phyloP scores from a whole-genome alignment of 2,113 vertebrate species.

The Etia nguti region DNA sequence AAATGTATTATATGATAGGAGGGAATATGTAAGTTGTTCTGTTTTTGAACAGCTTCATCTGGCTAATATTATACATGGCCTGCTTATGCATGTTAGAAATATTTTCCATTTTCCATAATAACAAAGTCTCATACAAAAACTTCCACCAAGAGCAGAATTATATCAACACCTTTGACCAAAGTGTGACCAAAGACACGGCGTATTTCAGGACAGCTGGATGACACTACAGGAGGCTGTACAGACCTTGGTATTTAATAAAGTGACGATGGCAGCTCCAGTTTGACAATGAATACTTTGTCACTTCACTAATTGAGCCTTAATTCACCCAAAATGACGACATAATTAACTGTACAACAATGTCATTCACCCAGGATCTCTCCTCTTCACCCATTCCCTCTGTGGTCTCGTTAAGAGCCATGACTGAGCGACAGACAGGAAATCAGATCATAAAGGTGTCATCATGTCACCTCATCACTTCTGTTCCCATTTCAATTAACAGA shows the following conservation, averaged over 20 bases:
- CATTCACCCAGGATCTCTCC: not conserved
- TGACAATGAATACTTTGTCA: slow-evolving; percentile 24
- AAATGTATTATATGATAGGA: not conserved
- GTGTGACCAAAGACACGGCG: not conserved
- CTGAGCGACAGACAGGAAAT: slow-evolving; percentile 57
- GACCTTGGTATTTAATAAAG: not conserved
- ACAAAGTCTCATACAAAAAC: not conserved
- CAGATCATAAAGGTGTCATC: slow-evolving; percentile 36
- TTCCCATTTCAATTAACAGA: slow-evolving; percentile 63
- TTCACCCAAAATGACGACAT: slow-evolving; percentile 40
- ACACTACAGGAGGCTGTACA: not conserved
- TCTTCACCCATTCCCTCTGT: not conserved
- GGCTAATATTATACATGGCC: not conserved
- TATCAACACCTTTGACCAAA: not conserved
- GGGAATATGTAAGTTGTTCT: not conserved
- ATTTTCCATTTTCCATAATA: not conserved
- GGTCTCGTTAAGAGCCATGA: slow-evolving; percentile 20
- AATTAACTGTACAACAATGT: slow-evolving; percentile 37
- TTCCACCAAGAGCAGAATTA: not conserved
- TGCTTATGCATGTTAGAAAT: not conserved
- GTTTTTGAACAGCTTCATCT: not conserved
- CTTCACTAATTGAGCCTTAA: slow-evolving; percentile 45
- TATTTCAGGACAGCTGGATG: not conserved
- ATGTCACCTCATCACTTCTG: slow-evolving; percentile 41
- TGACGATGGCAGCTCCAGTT: not conserved